Evolutionary conservation across 2,888 invertebrate genomes (phyloP).

Genomic region (Drosophila vallismaia): DNA sequence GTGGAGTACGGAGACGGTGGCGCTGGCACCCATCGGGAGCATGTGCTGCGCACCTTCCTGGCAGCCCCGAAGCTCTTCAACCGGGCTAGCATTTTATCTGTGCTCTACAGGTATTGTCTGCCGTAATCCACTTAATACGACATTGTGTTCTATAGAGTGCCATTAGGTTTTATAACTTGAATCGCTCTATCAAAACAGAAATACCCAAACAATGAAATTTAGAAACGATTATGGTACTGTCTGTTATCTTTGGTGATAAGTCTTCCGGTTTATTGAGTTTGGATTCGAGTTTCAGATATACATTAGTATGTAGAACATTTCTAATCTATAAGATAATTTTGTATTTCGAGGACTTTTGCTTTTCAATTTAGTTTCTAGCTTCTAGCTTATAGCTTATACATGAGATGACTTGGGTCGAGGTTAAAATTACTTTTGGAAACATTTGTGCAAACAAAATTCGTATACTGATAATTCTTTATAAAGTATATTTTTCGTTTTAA

Average conservation of each 20-base stretch:
- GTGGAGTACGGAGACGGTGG: conserved; percentile 47
- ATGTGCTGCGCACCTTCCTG: conserved; percentile 59
- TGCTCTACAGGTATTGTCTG: conserved; percentile 62
- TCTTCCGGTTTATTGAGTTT: background rate
- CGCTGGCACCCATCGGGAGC: conserved; percentile 40
- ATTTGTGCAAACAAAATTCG: background rate
- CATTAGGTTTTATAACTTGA: background rate
- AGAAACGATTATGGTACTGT: background rate
- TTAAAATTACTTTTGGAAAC: too few species aligned
- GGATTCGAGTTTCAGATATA: background rate
- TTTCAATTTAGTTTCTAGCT: too few species aligned
- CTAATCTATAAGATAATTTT: background rate
- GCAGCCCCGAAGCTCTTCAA: conserved; percentile 70
- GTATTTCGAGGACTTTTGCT: background rate
- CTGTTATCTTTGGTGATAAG: conserved; percentile 1
- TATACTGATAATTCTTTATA: background rate
- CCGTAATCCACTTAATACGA: background rate
- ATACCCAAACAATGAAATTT: conserved; percentile 1
- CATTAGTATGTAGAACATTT: background rate
- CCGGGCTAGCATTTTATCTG: conserved; percentile 63
- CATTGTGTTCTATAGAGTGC: background rate
- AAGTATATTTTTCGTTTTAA: too few species aligned
- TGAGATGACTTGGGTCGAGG: too few species aligned
- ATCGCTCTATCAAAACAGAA: background rate
- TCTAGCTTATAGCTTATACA: too few species aligned